A percentile compares a stretch with the other conserved stretches of the same genome.
phyloP scores from a whole-genome alignment of 2,113 vertebrate genomes.

The Chauna torquata region DNA sequence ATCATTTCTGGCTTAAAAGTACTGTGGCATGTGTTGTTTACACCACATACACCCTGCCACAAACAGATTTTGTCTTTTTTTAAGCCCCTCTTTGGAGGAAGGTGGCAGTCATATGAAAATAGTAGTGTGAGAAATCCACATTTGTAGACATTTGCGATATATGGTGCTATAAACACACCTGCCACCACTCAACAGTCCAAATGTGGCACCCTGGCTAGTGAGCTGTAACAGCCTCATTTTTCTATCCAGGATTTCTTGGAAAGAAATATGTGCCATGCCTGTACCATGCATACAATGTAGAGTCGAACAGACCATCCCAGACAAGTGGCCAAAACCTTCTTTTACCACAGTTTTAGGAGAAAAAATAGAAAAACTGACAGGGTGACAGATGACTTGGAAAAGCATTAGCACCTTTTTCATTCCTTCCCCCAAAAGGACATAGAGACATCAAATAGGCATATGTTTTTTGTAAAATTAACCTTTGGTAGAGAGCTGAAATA shows the following conservation, averaged over 20 bases:
- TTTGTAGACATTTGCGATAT: neutral
- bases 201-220: neutral
- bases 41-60: neutral
- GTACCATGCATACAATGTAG: accelerated
- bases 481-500: neutral
- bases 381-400: neutral
- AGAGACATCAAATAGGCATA: neutral
- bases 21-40: neutral
- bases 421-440: neutral
- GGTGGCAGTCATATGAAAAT: neutral
- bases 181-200: neutral
- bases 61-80: neutral
- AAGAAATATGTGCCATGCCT: neutral
- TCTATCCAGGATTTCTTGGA: neutral
- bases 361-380: neutral
- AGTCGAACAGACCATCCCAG: neutral
- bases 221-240: neutral
- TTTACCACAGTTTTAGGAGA: neutral
- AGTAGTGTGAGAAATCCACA: neutral
- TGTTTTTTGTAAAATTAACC: neutral
- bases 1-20: neutral
- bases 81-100: neutral
- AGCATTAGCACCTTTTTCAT: neutral
- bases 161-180: neutral
- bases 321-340: neutral